Percentiles rank a stretch among this genome's conserved stretches.
Conservation (phyloP, 2,888 invertebrate species). For the Orthosia incerta region DNA sequence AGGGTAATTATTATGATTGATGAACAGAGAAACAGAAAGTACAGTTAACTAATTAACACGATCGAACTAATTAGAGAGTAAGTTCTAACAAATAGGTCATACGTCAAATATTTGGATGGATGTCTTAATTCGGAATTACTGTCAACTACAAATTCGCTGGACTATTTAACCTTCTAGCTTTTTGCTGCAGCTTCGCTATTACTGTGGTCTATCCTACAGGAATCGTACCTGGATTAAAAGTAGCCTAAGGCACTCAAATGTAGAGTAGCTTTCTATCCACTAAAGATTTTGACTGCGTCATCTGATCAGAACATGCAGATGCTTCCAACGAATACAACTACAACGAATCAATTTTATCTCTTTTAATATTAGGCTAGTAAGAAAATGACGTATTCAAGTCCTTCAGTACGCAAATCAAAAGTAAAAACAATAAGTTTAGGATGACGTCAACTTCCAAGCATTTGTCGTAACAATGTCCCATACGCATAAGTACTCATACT, state of each 20-base stretch:
- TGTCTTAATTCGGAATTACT: background rate
- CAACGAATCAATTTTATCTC: background rate
- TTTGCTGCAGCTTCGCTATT: background rate
- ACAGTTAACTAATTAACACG: slow-evolving; percentile 18
- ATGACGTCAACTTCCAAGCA: slow-evolving; percentile 59
- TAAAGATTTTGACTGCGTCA: too few relatives aligned
- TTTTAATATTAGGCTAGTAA: background rate
- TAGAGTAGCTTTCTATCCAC: too few relatives aligned
- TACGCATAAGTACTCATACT: slow-evolving; percentile 29
- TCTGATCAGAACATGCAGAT: background rate
- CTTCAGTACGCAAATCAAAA: slow-evolving; percentile 26
- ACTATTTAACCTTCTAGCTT: background rate
- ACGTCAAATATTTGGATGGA: background rate
- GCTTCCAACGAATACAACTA: background rate
- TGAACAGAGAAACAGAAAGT: slow-evolving; percentile 29
- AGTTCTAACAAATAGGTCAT: slow-evolving; percentile 4
- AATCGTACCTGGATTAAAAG: background rate
- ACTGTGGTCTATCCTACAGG: background rate
- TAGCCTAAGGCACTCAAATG: background rate
- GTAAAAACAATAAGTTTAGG: slow-evolving; percentile 42
- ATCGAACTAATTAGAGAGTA: slow-evolving; percentile 6
- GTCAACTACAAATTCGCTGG: background rate
- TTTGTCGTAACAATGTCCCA: slow-evolving; percentile 42
- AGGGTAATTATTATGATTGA: slow-evolving; percentile 49
- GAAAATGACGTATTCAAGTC: background rate